Percentiles rank a stretch among this genome's conserved stretches.
These are phyloP conservation scores for Rousettus madagascariensis DNA, from an alignment of 2,797 vertebrate species.

Conservation along the genomic window DNA sequence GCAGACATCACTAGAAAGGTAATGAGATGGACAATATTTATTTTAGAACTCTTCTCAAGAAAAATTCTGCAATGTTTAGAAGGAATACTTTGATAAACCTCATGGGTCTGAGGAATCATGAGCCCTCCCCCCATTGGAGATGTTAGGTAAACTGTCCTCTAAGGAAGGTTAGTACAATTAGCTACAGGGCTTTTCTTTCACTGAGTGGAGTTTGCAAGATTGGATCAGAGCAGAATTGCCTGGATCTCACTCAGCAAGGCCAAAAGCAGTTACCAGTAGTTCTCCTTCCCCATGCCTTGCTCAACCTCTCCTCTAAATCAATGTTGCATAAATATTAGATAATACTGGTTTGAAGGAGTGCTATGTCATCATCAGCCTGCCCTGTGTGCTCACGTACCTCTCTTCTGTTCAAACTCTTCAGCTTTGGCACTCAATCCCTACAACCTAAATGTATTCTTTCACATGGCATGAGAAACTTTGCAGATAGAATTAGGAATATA, in stretches of 20 bases:
- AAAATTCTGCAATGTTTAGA: background rate
- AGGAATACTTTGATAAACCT: background rate
- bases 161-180: background rate
- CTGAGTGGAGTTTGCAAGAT: background rate
- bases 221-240: background rate
- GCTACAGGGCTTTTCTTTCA: background rate
- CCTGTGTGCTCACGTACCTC: background rate
- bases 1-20: background rate
- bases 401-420: background rate
- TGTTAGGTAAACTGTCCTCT: background rate
- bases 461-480: background rate
- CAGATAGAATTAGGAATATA: background rate
- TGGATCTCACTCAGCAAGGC: background rate
- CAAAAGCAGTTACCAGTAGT: background rate
- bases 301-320: background rate
- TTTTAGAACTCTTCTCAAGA: background rate
- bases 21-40: background rate
- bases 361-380: background rate
- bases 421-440: background rate
- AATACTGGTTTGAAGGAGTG: background rate
- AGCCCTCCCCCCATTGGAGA: fast-evolving
- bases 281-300: background rate
- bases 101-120: background rate
- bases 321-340: background rate
- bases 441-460: background rate